Evolutionary conservation across 2,797 vertebrate genomes (phyloP).

Genomic region (Pangasius sanitwongsei): DNA sequence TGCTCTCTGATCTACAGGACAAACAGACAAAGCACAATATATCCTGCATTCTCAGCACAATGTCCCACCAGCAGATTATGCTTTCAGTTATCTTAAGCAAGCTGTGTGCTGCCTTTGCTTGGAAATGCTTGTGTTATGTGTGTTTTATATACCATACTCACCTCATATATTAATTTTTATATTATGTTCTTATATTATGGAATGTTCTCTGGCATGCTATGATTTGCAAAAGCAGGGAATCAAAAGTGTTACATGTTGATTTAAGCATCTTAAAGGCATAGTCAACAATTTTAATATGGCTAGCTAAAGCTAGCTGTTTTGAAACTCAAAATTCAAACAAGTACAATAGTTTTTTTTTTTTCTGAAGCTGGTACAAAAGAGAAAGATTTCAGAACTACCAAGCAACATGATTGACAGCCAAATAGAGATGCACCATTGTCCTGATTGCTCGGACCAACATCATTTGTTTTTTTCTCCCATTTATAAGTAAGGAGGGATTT

Average conservation of each 20-base stretch:
- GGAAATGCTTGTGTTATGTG: conserved; percentile 37
- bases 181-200: not conserved
- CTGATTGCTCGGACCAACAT: not conserved
- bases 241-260: not conserved
- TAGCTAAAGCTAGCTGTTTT: not conserved
- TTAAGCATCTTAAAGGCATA: not conserved
- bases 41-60: conserved; percentile 46
- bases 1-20: conserved; percentile 52
- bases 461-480: not conserved
- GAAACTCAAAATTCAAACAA: not conserved
- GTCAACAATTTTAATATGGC: not conserved
- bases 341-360: not conserved
- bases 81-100: conserved; percentile 36
- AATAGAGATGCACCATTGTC: not conserved
- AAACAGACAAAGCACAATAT: conserved; percentile 47
- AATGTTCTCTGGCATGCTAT: not conserved
- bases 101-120: conserved; percentile 32
- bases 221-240: not conserved
- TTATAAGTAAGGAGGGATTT: not conserved
- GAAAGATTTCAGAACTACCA: not conserved
- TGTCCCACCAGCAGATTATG: conserved; percentile 24
- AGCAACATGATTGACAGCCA: not conserved
- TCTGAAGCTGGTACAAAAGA: not conserved
- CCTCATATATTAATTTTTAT: not conserved
- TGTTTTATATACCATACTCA: too few species aligned